Conservation (phyloP, 2,797 vertebrate genomes). For the Propithecus deckenii region DNA sequence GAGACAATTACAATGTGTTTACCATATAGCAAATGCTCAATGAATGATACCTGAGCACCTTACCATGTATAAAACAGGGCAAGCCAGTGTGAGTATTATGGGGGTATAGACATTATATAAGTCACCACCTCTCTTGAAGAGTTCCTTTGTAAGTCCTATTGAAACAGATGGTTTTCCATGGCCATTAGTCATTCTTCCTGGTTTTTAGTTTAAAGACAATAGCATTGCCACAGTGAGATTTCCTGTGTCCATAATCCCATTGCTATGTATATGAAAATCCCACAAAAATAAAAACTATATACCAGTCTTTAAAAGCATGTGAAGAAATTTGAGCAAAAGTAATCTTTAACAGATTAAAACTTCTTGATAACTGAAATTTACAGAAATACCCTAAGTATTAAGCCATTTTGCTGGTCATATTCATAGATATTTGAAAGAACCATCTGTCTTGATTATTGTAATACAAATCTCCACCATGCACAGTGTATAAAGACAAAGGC, state of each 20-base stretch:
- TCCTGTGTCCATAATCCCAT: neutral
- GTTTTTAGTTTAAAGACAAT: neutral
- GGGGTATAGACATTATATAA: neutral
- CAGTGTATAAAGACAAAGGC: neutral
- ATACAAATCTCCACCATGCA: neutral
- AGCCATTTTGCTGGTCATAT: neutral
- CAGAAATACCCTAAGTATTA: conserved; percentile 26
- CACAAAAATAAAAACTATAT: neutral
- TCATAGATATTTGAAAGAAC: neutral
- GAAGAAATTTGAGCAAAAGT: neutral
- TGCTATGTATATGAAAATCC: neutral
- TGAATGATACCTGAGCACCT: neutral
- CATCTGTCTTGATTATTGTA: neutral
- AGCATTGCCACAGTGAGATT: neutral
- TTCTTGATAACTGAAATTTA: neutral
- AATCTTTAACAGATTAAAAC: neutral
- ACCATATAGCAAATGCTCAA: neutral
- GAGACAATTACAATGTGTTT: neutral
- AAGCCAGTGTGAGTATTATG: neutral
- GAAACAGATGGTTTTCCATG: neutral
- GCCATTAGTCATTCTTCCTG: neutral
- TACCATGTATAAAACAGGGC: neutral
- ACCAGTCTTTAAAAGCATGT: neutral
- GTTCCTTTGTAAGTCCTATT: neutral
- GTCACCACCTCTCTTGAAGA: neutral